Base-by-base conservation (phyloP, 1,140 invertebrate species). In the Ips typographus region DNA sequence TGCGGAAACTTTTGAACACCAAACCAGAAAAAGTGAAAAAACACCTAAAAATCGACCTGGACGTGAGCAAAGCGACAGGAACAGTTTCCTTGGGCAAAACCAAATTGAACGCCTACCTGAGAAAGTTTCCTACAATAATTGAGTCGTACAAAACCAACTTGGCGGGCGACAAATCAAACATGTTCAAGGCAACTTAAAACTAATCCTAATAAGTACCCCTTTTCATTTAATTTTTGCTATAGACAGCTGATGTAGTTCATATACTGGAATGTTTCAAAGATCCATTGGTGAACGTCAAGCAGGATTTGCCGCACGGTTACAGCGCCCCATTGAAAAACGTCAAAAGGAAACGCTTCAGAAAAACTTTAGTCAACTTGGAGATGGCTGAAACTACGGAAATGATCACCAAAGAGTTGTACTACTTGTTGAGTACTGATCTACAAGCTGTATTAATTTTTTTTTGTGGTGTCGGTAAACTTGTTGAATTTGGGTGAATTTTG, bases 261-360 rank as follows among this genome's bases (percentile, higher is more conserved):
- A 76, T 80, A 53, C 70, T 79, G 41, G 69, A 73, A 51, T 76
- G 75, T 59, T 53, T 56, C 53, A 57, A 70, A 52, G 44, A 71
- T 42, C 64, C 69, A 22, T 39, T 60, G 2, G 44, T 61, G 6
- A 56, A 65, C 51, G 41, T 72, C 2, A 73, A 70, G 44, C 55
- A 63, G 62, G 67, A 66, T n/a, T 66, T 41, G 22, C 36, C 49
- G 5, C 77, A 79, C 63, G 79, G 79, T 8, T 60, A 77, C 8
- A 73, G 75, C 1, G 71, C 73, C 6, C 78, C 79, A 39, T 63
- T 79, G 43, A 80, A 80, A 56, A 80, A 80, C 47, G 74, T 77
- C 1, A 75, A 72, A 38, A 74, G 68, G 8, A 70, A 68, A 53
- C 70, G 78, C 51, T 80, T 80, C 63, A 70, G 79, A 8, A 79